Conservation (phyloP, 2,888 invertebrate genomes). For the Chalcis sispes region DNA sequence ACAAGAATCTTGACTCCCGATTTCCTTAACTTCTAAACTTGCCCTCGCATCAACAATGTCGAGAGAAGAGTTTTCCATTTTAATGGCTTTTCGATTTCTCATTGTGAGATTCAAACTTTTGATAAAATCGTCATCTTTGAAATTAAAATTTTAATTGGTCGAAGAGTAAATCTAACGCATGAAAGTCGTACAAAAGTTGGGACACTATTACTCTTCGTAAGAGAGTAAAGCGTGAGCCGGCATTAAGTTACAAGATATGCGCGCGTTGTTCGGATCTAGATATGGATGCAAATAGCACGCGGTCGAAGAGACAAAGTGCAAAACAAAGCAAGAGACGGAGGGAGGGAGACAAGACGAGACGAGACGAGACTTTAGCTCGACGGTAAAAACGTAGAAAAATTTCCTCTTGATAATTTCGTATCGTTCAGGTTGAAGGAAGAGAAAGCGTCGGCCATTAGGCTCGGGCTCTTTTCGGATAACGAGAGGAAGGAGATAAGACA, state of each 20-base stretch:
- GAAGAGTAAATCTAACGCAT: too few relatives aligned
- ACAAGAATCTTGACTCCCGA: conserved; percentile 63
- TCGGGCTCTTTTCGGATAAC: conserved; percentile 10
- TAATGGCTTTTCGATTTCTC: conserved; percentile 34
- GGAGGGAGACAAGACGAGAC: not conserved
- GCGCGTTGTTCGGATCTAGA: too few relatives aligned
- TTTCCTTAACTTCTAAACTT: conserved; percentile 2
- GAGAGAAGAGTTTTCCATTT: too few relatives aligned
- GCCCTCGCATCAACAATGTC: too few relatives aligned
- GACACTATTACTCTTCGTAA: too few relatives aligned
- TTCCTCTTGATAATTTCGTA: conserved; percentile 12
- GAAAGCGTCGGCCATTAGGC: conserved; percentile 31
- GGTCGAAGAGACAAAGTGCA: not conserved
- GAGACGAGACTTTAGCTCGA: not conserved
- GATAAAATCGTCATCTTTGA: conserved; percentile 20
- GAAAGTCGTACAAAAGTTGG: too few relatives aligned
- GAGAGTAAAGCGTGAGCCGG: not conserved
- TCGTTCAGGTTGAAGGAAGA: not conserved
- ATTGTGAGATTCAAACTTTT: not conserved
- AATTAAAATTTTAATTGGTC: not conserved
- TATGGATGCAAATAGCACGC: too few relatives aligned
- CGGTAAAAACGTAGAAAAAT: not conserved
- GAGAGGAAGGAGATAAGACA: conserved; percentile 8
- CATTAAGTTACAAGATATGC: not conserved
- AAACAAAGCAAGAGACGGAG: not conserved